A percentile compares a stretch with the other conserved stretches of the same genome.
These are phyloP conservation scores for Drosophila lutescens DNA, from an alignment of 2,888 invertebrate species.

Conservation along the genomic window DNA sequence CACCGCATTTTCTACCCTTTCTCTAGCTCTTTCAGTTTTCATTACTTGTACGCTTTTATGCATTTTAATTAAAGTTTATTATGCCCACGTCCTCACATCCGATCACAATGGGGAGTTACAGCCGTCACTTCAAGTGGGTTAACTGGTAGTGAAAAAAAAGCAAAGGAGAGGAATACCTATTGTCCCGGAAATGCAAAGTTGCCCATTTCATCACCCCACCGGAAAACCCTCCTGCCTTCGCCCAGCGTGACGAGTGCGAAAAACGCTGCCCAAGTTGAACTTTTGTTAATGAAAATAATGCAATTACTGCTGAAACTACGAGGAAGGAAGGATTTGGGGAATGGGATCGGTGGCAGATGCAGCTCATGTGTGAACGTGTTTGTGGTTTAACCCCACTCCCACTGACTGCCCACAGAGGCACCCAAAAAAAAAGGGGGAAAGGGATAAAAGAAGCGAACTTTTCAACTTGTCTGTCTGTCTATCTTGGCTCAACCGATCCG, in stretches of 20 bases:
- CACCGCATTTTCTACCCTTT: background rate
- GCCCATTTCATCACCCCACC: conserved; percentile 1
- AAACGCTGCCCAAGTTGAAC: conserved; percentile 57
- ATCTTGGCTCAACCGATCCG: conserved; percentile 33
- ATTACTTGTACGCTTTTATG: conserved; percentile 46
- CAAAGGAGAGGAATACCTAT: conserved; percentile 29
- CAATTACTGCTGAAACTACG: conserved; percentile 57
- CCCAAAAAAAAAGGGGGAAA: conserved; percentile 4
- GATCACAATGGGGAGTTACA: conserved; percentile 11
- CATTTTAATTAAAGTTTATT: conserved; percentile 73
- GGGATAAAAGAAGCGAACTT: conserved; percentile 40
- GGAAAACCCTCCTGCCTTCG: background rate
- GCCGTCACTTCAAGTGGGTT: conserved; percentile 13
- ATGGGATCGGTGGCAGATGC: conserved; percentile 31
- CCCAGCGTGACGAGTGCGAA: conserved; percentile 40
- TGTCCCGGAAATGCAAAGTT: conserved; percentile 66
- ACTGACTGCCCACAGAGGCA: conserved; percentile 1
- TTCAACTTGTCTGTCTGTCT: conserved; percentile 45
- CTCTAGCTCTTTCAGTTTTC: conserved; percentile 31
- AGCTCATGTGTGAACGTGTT: conserved; percentile 78
- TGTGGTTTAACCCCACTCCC: conserved; percentile 54
- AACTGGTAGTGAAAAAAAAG: background rate
- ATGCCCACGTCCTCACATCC: conserved; percentile 21
- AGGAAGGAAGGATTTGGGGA: conserved; percentile 3
- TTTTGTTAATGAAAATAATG: conserved; percentile 79